Base-by-base conservation (phyloP, 2,797 vertebrate species). In the Sebastiscus tertius region DNA sequence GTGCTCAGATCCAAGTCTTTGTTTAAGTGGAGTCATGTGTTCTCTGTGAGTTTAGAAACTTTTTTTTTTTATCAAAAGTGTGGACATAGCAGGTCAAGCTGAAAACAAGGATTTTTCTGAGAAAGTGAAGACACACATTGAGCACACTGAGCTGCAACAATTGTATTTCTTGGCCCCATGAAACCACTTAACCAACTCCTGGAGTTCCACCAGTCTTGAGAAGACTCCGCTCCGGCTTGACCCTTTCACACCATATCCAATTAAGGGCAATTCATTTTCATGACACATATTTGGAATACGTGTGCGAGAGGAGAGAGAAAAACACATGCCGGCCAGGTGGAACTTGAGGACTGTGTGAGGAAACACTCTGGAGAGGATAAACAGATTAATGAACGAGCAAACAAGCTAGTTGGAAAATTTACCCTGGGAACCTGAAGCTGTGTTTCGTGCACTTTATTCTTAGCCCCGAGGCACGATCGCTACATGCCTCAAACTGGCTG, bases 131-230 rank as follows among this genome's bases (percentile, higher is more conserved):
- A 62, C 76, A 65, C 14, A 13, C 26, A 33, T 66, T 61, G 16
- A 39, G 18, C 55, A 59, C 64, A 29, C 34, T 24, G 34, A 16
- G 34, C 65, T 29, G 24, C 20, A 59, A 20, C 42, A 39, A 54
- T 75, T 83, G 8, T 8, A 13, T 81, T 52, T 58, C 34, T 56
- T 22, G 66, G 66, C 42, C 81, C 79, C 33, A 46, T 87, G 87
- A 79, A 88, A 89, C 85, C 86, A 89, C 85, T 84, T 80, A 92
- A 58, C 62, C 59, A 34, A 29, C 72, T 62, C 72, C 33, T 34
- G 4, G 42, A 66, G 67, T 72, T 75, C 62, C 54, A 20, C 56
- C 55, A 65, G 72, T 72, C 55, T 67, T 49, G 68, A 64, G 46
- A 42, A 54, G 67, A 77, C 52, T 52, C 54, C 11, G 20, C 67